Evolutionary conservation across 2,888 invertebrate genomes (phyloP).

Genomic region (Didymodactylos carnosus): DNA sequence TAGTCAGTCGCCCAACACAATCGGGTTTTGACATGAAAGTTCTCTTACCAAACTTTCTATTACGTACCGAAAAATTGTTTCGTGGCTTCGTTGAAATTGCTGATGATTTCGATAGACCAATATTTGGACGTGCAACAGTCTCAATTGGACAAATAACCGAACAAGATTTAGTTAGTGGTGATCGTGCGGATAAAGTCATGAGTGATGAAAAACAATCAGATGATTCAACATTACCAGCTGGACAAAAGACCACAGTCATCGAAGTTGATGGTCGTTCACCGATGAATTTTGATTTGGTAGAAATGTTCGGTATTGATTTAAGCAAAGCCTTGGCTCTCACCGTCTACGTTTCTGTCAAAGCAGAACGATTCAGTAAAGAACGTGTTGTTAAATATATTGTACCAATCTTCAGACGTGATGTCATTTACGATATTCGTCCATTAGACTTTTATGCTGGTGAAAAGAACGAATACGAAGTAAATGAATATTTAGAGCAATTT

Average conservation of each 20-base stretch:
- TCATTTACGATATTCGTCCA: background rate
- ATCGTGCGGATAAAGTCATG: no score
- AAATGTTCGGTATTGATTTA: background rate
- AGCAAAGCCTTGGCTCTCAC: background rate
- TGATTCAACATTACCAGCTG: no score
- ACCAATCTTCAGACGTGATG: background rate
- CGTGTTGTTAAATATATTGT: background rate
- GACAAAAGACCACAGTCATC: no score
- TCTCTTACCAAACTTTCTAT: background rate
- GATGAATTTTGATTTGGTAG: background rate
- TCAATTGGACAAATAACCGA: background rate
- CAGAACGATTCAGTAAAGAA: background rate
- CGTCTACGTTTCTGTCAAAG: background rate
- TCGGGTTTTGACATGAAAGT: background rate
- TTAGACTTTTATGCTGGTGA: background rate
- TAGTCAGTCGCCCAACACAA: background rate
- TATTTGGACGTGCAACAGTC: background rate
- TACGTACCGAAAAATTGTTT: background rate
- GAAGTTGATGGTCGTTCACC: background rate
- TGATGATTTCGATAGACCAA: background rate
- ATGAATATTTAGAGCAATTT: no score
- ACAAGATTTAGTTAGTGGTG: no score
- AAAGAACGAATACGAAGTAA: background rate
- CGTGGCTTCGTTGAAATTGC: background rate
- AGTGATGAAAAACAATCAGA: no score